Evolutionary conservation across 2,888 invertebrate genomes (phyloP).

Genomic region (Exephanes ischioxanthus): DNA sequence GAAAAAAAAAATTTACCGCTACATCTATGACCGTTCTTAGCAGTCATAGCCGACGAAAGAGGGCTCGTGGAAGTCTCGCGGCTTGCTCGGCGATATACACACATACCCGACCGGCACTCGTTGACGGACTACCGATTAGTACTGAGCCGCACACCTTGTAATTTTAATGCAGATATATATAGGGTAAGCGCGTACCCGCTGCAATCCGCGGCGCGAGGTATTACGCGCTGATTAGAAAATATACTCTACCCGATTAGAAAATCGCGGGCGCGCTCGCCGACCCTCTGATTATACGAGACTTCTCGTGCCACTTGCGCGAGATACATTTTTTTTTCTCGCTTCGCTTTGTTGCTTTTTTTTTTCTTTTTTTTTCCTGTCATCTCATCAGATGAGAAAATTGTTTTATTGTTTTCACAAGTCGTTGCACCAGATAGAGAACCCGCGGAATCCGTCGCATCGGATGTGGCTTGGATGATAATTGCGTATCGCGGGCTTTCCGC

Average conservation of each 20-base stretch:
- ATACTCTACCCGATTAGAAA: background rate
- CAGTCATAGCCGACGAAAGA: constrained; percentile 32
- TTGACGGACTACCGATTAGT: constrained; percentile 61
- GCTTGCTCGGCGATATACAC: constrained; percentile 13
- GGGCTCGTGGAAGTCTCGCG: constrained; percentile 9
- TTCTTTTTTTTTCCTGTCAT: constrained; percentile 23
- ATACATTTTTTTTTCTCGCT: constrained; percentile 2
- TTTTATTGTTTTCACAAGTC: constrained; percentile 45
- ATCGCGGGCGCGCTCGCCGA: constrained; percentile 52
- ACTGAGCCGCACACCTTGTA: constrained; percentile 34
- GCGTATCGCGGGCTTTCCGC: constrained; percentile 6
- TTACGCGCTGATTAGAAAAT: constrained; percentile 51
- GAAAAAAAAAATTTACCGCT: constrained; percentile 63
- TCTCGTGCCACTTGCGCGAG: constrained; percentile 45
- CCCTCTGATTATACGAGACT: constrained; percentile 48
- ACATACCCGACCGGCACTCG: constrained; percentile 43
- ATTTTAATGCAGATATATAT: constrained; percentile 40
- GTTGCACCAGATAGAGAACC: constrained; percentile 9
- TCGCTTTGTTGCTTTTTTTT: background rate
- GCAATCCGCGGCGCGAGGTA: constrained; percentile 19
- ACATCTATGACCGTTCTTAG: constrained; percentile 65
- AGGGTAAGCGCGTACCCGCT: background rate
- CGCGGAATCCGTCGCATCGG: constrained; percentile 24
- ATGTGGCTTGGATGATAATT: constrained; percentile 21
- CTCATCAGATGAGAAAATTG: constrained; percentile 58